These are phyloP conservation scores for Heliconius nattereri DNA, from an alignment of 1,140 invertebrate species.

Conservation along the genomic window DNA sequence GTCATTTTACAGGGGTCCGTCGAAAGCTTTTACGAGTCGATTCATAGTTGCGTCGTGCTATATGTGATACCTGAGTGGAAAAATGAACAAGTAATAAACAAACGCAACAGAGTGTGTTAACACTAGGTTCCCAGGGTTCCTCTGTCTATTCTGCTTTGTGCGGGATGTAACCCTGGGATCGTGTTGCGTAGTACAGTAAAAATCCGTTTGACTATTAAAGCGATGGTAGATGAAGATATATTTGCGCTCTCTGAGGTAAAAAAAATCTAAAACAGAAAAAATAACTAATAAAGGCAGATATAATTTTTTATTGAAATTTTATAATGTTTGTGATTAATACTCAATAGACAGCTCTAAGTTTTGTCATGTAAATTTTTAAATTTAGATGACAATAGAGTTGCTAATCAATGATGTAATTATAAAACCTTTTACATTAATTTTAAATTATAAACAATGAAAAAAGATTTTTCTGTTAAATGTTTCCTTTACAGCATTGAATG, in stretches of 20 bases:
- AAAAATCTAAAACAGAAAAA: too few relatives aligned
- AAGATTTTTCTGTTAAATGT: not conserved
- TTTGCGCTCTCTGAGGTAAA: too few relatives aligned
- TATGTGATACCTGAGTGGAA: slow-evolving; percentile 14
- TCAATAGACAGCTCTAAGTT: too few relatives aligned
- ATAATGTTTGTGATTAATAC: too few relatives aligned
- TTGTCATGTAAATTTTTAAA: too few relatives aligned
- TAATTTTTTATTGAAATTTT: too few relatives aligned
- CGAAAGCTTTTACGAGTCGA: slow-evolving; percentile 57
- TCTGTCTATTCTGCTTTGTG: not conserved
- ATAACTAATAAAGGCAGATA: too few relatives aligned
- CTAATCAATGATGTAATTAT: not conserved
- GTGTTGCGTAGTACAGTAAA: too few relatives aligned
- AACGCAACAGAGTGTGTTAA: not conserved
- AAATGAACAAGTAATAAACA: not conserved
- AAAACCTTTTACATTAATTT: not conserved
- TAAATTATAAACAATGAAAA: not conserved
- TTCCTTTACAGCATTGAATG: not conserved
- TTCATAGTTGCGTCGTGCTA: slow-evolving; percentile 24
- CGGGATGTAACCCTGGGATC: too few relatives aligned
- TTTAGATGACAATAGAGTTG: too few relatives aligned
- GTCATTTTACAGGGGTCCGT: slow-evolving; percentile 59
- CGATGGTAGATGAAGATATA: too few relatives aligned
- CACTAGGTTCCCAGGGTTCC: not conserved
- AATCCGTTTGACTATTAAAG: too few relatives aligned